phyloP scores from a whole-genome alignment of 2,888 invertebrate genomes.

The Eupithecia vulgata region DNA sequence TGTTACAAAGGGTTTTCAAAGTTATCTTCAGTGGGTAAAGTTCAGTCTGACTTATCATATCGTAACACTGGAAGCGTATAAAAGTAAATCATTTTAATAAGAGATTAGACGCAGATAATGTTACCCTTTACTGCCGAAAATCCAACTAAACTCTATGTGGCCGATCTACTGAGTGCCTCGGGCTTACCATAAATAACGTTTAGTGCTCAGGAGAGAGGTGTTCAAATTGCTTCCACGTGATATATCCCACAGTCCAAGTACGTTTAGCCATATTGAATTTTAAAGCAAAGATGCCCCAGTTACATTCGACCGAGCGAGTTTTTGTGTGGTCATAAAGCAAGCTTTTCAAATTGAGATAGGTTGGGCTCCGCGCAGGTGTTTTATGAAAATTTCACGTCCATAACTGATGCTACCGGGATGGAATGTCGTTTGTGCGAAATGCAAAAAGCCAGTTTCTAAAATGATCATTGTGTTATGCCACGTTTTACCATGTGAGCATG shows the following conservation, averaged over 20 bases:
- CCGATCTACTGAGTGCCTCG: conserved; percentile 74
- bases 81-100: conserved; percentile 42
- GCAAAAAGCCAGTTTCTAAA: conserved; percentile 43
- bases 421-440: conserved; percentile 44
- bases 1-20: not conserved
- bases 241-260: conserved; percentile 74
- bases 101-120: conserved; percentile 53
- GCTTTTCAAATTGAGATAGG: conserved; percentile 63
- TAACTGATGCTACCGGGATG: conserved; percentile 48
- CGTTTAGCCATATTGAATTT: conserved; percentile 78
- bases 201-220: conserved; percentile 77
- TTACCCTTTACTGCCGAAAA: conserved; percentile 63
- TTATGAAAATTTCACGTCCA: conserved; percentile 58
- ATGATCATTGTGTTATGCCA: conserved; percentile 37
- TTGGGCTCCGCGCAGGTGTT: conserved; percentile 53
- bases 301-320: conserved; percentile 44
- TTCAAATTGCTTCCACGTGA: conserved; percentile 81
- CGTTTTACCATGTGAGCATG: conserved; percentile 33
- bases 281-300: conserved; percentile 68
- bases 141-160: conserved; percentile 72
- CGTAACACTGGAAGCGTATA: conserved; percentile 16
- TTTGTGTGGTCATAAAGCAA: conserved; percentile 56
- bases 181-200: conserved; percentile 82
- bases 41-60: conserved; percentile 9
- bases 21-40: not conserved